Base-by-base conservation (phyloP, 1,140 invertebrate genomes). In the Lepidotrigona ventralis region DNA sequence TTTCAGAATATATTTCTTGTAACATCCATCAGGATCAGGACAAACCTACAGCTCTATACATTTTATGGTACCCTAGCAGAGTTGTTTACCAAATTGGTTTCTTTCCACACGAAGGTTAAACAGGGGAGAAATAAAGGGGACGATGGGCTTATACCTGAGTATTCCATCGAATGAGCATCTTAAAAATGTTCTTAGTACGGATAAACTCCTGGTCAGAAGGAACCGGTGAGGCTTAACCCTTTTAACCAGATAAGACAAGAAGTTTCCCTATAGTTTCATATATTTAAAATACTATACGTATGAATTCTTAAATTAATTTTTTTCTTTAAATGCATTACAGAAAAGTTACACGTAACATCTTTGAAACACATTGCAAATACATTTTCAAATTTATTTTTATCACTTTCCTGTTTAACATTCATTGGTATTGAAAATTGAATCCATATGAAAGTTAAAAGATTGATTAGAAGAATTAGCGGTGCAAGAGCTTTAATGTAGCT, bases 81-180 rank as follows among this genome's bases (percentile, higher is more conserved):
- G 78, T 88, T 88, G 86, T 83, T 87, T 87, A 85, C 85, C 79
- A 80, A 86, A 87, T 78, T 85, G 74, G 79, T 87, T 83, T 83
- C 81, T 83, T 79, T 78, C 51, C 76, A 29, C 51, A 11, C 68
- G 19, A 60, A 53, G 68, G 51, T 56, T 19, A 63, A 66, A 21
- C 3, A 51, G 33, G 33, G 29, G 60, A n/a, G 56, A n/a, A 26
- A 77, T 77, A 51, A 79, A 54, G 51, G 14, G n/a, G 2, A 58
- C 21, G 46, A 39, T 19, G n/a, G 21, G 17, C 3, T 21, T 71
- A 54, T 29, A 64, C 3, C 12, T 39, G 46, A 39, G 14, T 9
- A 53, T 17, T 1, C 15, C 17, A 14, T 51, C 29, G 3, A 39
- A 39, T 60, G 9, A 60, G 23, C 14, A 1, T 15, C 17, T 23